Base-by-base conservation (phyloP, 2,797 vertebrate species). In the Schizopygopsis pylzovi region DNA sequence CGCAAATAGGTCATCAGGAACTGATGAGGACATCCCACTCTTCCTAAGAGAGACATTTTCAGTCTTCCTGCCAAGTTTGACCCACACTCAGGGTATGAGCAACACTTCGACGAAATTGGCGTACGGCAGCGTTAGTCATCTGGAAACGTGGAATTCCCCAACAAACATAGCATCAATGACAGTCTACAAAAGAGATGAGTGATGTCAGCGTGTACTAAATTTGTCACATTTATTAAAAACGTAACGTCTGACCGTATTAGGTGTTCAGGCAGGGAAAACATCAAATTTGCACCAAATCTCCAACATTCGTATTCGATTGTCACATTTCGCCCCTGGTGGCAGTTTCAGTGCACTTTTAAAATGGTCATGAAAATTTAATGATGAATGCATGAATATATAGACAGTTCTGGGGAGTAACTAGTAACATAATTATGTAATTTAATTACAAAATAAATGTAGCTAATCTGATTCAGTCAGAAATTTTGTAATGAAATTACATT, bases 1-100 rank as follows among this genome's bases (percentile, higher is more conserved):
- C 81, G 39, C 41, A 90, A 84, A 89, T 89, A 90, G 59, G 82
- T 77, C 25, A 82, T 81, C 28, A 79, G 82, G 73, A 89, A 86
- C 49, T 72, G 11, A 87, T 72, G 11, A 87, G 61, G 82, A 81
- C 82, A 76, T 59, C 86, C 72, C 49, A 33, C 43, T 41, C 16
- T 45, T 80, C 25, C 18, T 41, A 41, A 73, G 18, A 65, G 1
- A 71, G 47, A 72, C 25, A 56, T 33, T n/a, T 71, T 59, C 39
- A 45, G 65, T 37, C 47, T 83, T 89, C 85, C 85, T 80, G 79
- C 37, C 63, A 56, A 7, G 43, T 15, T n/a, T 41, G n/a, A 25
- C 25, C 52, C 39, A 15, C 16, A 49, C 20, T 72, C 39, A 33
- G 52, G 20, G 65, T 11, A 68, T 72, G 59, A 77, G 59, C 4